Evolutionary conservation across 2,888 invertebrate species (phyloP), one percentile per base, ranked within the genome.

Genomic region (Lithodes maja): DNA sequence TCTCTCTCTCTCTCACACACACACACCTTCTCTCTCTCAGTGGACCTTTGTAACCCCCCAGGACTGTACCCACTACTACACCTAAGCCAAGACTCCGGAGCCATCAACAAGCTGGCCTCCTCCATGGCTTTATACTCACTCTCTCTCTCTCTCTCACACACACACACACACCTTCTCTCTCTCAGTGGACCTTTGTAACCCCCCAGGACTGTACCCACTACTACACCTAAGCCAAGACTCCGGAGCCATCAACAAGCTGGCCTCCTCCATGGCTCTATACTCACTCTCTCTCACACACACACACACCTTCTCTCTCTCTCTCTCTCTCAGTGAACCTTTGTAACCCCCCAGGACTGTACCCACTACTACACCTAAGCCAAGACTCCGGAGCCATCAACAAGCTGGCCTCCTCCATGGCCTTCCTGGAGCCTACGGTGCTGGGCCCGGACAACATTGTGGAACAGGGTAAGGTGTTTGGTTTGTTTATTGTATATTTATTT

Each of bases 391-490:
- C 61, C n/a, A 53, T 89, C 61, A 79, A 80, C 55, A 68, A 75
- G 53, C 52, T 75, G 15, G 68, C 61, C 7, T n/a, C 53, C 54
- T 55, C 54, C 1, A 75, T 82, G 1, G 74, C 83, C n/a, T 74
- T 69, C 68, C 54, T 85, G 2, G 82, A 85, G 3, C 52, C 68
- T 15, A 17, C 75, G 2, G 85, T 68, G 9, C 53, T 89, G 15
- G 89, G 89, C 3, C 71, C 75, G 3, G 77, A 75, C 12, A 85
- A 85, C 53, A 53, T 82, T n/a, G 82, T 89, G 53, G 89, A 89
- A 33, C 89, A 89, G 75, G 89, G 89, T 89, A n/a, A 68, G 74
- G n/a, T 17, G n/a, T 3, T 7, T 17, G 49, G 1, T 33, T 33
- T 33, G 33, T 33, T 33, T 33, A 33, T 33, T 33, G 33, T 33